phyloP scores from a whole-genome alignment of 2,797 vertebrate species.

The Poeciliopsis turneri region DNA sequence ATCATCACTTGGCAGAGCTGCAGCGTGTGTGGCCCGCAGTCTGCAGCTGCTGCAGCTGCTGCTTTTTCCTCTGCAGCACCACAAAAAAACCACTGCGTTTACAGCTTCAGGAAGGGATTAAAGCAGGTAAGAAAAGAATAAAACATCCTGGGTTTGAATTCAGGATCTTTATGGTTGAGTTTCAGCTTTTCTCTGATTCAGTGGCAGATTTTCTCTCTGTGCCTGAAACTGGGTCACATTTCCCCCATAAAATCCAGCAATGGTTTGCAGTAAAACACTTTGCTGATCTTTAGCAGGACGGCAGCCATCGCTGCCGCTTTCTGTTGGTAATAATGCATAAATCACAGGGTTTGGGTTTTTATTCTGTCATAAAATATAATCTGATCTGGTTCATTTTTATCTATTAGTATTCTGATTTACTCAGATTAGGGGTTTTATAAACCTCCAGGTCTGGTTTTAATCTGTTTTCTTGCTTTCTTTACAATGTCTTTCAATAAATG shows the following conservation, averaged over 20 bases:
- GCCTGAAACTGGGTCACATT: conserved; percentile 65
- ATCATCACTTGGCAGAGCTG: conserved; percentile 52
- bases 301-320: background rate
- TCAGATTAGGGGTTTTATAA: background rate
- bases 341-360: background rate
- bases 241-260: conserved; percentile 46
- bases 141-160: conserved; percentile 2
- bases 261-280: conserved; percentile 16
- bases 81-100: background rate
- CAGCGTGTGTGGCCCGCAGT: conserved; percentile 42
- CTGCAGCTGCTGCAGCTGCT: conserved; percentile 11
- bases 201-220: conserved; percentile 17
- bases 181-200: conserved; percentile 19
- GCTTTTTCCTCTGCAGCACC: conserved; percentile 13
- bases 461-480: no score
- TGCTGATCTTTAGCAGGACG: background rate
- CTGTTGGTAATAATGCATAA: conserved; percentile 17
- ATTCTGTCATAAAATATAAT: conserved; percentile 38
- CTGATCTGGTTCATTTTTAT: conserved; percentile 33
- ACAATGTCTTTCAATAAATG: no score
- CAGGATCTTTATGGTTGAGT: background rate
- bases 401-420: conserved; percentile 29
- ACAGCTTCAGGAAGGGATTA: background rate
- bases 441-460: background rate
- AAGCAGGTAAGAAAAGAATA: background rate